Percentiles rank a stretch among this genome's conserved stretches.
Evolutionary conservation across 2,113 vertebrate species (phyloP).

Genomic region (Datnioides undecimradiatus): DNA sequence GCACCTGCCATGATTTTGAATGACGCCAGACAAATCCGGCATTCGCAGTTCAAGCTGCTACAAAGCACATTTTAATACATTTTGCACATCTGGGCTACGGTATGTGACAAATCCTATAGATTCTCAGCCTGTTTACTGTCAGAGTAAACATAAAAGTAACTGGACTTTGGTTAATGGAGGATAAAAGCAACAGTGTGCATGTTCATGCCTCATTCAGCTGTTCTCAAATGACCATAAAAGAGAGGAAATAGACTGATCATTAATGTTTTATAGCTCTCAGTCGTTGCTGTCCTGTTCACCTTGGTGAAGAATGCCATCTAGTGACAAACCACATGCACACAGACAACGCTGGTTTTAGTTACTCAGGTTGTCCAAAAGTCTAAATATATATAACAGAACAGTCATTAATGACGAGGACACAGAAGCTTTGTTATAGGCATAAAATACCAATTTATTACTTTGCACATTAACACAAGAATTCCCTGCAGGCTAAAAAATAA

Average conservation of each 20-base stretch:
- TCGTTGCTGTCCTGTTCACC: background rate
- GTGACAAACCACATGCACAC: slow-evolving; percentile 37
- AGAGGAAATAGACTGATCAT: background rate
- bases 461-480: slow-evolving; percentile 96
- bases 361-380: too few relatives aligned
- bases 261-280: slow-evolving; percentile 3
- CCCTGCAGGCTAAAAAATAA: slow-evolving; percentile 96
- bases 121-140: background rate
- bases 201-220: background rate
- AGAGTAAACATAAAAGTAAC: too few relatives aligned
- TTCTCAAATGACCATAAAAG: background rate
- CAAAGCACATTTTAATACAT: too few relatives aligned
- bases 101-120: too few relatives aligned
- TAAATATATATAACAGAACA: too few relatives aligned
- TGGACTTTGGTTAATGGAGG: too few relatives aligned
- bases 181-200: background rate
- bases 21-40: too few relatives aligned
- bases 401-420: slow-evolving; percentile 29
- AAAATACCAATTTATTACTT: slow-evolving; percentile 95
- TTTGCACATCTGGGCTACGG: background rate
- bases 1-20: background rate
- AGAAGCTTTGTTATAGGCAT: slow-evolving; percentile 85
- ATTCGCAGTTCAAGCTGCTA: too few relatives aligned
- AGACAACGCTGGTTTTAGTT: background rate
- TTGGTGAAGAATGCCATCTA: slow-evolving; percentile 59